Conservation (phyloP, 2,113 vertebrate species). For the Eleginops maclovinus region DNA sequence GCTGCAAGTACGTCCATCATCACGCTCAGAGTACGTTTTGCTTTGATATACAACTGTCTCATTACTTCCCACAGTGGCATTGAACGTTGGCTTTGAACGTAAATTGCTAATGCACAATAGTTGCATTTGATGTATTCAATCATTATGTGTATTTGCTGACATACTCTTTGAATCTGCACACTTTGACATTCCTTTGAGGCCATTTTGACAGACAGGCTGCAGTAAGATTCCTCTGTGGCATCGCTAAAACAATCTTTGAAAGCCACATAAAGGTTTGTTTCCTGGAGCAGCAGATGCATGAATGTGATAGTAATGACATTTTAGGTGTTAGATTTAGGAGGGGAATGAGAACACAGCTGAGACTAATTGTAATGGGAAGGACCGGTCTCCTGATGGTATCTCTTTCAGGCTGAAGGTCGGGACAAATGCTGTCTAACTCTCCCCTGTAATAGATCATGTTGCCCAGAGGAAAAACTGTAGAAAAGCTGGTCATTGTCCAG, state of each 20-base stretch:
- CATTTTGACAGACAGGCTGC: neutral
- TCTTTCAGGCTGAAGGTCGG: conserved; percentile 43
- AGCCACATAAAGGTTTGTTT: conserved; percentile 2
- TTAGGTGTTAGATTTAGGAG: conserved; percentile 8
- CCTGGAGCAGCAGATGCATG: neutral
- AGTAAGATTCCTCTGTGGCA: conserved; percentile 4
- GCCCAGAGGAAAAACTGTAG: conserved; percentile 27
- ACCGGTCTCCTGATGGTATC: conserved; percentile 55
- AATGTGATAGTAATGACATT: neutral
- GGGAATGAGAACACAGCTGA: conserved; percentile 29
- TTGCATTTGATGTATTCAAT: conserved; percentile 5
- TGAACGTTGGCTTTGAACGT: conserved; percentile 24
- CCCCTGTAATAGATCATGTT: conserved; percentile 31
- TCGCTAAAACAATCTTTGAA: neutral
- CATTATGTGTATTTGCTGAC: conserved; percentile 2
- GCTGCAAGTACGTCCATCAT: conserved; percentile 6
- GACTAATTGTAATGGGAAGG: conserved; percentile 63
- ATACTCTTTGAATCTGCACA: conserved; percentile 7
- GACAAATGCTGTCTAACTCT: conserved; percentile 21
- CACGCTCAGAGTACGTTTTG: conserved; percentile 12
- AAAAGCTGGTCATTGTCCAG: conserved; percentile 24
- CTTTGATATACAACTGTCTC: conserved; percentile 7
- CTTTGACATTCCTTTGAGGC: conserved; percentile 22
- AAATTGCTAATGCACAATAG: conserved; percentile 31
- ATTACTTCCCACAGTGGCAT: neutral